These are phyloP conservation scores for Salvelinus alpinus DNA, from an alignment of 2,113 vertebrate genomes.

Conservation along the genomic window DNA sequence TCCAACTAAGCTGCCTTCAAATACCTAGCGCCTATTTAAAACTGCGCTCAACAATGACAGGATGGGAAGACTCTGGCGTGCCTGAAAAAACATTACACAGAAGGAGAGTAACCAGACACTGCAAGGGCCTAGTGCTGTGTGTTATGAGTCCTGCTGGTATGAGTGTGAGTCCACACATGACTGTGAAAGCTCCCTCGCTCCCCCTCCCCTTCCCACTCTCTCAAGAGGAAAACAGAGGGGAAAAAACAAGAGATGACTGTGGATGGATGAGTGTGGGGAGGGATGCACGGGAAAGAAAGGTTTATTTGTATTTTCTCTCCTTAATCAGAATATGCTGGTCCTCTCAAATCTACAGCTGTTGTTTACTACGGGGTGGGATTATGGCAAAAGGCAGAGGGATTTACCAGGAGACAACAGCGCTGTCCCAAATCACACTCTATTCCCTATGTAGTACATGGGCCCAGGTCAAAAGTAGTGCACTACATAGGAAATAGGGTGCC, in stretches of 20 bases:
- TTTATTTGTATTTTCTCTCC: constrained; percentile 1
- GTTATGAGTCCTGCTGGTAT: constrained; percentile 10
- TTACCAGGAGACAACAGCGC: constrained; percentile 25
- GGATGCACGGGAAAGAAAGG: not conserved
- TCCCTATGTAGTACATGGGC: too few relatives aligned
- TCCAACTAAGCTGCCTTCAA: constrained; percentile 61
- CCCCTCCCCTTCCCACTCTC: not conserved
- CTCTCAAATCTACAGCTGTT: constrained; percentile 52
- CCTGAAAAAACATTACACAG: constrained; percentile 68
- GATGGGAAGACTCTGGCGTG: constrained; percentile 48
- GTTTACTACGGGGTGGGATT: constrained; percentile 61
- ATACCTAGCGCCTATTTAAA: constrained; percentile 64
- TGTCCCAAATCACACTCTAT: too few relatives aligned
- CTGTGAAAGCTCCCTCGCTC: not conserved
- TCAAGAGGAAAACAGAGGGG: not conserved
- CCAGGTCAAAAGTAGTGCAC: too few relatives aligned
- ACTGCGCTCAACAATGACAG: constrained; percentile 57
- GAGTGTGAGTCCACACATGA: too few relatives aligned
- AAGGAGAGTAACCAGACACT: constrained; percentile 40
- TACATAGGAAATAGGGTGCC: too few relatives aligned
- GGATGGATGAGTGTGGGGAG: not conserved
- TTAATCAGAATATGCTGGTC: constrained; percentile 34
- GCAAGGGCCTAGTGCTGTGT: constrained; percentile 1
- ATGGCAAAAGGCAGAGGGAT: constrained; percentile 39
- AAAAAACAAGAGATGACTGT: not conserved